phyloP scores from a whole-genome alignment of 1,140 invertebrate genomes.

The Delia radicum region DNA sequence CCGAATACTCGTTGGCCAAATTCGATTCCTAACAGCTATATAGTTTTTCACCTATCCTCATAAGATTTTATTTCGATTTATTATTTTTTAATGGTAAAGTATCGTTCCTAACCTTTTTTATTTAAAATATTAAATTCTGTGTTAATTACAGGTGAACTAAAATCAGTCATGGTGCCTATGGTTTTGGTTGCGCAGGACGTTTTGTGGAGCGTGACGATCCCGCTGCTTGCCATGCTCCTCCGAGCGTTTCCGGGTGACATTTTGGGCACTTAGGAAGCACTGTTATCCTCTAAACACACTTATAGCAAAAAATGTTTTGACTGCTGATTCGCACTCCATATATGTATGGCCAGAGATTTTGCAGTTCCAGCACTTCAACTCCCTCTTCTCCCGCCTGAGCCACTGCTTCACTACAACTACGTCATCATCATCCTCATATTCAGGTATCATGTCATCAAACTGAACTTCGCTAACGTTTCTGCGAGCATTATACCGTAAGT shows the following conservation, averaged over 20 bases:
- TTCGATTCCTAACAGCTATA: neutral
- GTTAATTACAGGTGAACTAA: neutral
- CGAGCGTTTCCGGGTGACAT: neutral
- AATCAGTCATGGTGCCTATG: neutral
- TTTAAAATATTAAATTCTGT: neutral
- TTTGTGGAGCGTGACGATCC: neutral
- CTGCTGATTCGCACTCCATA: neutral
- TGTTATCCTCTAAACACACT: neutral
- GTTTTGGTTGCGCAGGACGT: neutral
- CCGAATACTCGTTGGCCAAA: too few relatives aligned
- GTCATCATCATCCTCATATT: neutral
- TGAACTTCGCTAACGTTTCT: neutral
- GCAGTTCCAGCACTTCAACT: neutral
- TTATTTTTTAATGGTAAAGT: too few relatives aligned
- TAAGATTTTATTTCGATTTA: neutral
- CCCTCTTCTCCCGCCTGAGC: too few relatives aligned
- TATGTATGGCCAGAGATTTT: neutral
- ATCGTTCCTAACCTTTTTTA: too few relatives aligned
- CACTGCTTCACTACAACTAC: neutral
- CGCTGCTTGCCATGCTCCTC: neutral
- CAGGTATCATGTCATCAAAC: neutral
- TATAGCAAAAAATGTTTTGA: neutral
- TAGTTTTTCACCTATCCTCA: neutral
- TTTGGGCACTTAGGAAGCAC: neutral
- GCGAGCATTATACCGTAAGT: neutral